These are phyloP conservation scores for Atractosteus spatula DNA, from an alignment of 2,113 vertebrate species.

Conservation along the genomic window DNA sequence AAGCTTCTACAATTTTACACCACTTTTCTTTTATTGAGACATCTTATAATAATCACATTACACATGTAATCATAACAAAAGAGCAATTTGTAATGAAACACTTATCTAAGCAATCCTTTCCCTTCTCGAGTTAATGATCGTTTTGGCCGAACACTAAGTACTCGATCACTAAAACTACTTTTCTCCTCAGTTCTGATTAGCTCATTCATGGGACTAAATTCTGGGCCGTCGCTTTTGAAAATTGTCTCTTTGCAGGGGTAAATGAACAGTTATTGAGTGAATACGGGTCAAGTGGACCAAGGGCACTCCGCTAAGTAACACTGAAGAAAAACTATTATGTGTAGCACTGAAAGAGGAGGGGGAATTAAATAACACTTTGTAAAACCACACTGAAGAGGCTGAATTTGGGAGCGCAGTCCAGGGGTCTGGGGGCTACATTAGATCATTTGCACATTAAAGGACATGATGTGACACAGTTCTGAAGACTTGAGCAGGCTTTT, in stretches of 20 bases:
- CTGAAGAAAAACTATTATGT: conserved; percentile 30
- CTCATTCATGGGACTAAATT: conserved; percentile 26
- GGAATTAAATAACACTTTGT: conserved; percentile 19
- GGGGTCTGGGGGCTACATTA: background rate
- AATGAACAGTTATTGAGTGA: conserved; percentile 41
- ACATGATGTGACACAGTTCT: conserved; percentile 30
- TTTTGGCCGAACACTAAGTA: conserved; percentile 8
- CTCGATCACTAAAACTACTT: conserved; percentile 1
- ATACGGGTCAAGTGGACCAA: conserved; percentile 50
- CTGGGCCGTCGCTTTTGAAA: conserved; percentile 19
- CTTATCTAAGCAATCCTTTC: conserved; percentile 31
- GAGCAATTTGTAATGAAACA: conserved; percentile 51
- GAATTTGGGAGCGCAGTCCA: background rate
- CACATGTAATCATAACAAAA: conserved; percentile 68
- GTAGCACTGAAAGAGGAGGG: conserved; percentile 14
- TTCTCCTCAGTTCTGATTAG: conserved; percentile 33
- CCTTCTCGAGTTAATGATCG: conserved; percentile 26
- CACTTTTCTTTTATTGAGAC: conserved; percentile 59
- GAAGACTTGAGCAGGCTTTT: conserved; percentile 34
- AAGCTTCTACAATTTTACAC: background rate
- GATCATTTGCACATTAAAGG: conserved; percentile 38
- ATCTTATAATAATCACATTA: conserved; percentile 63
- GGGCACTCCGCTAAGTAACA: conserved; percentile 52
- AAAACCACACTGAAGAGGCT: conserved; percentile 5
- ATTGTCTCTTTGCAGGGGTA: conserved; percentile 32